Evolutionary conservation across 2,113 vertebrate species (phyloP), one percentile per base, ranked within the genome.

Genomic region (Burhinus oedicnemus): DNA sequence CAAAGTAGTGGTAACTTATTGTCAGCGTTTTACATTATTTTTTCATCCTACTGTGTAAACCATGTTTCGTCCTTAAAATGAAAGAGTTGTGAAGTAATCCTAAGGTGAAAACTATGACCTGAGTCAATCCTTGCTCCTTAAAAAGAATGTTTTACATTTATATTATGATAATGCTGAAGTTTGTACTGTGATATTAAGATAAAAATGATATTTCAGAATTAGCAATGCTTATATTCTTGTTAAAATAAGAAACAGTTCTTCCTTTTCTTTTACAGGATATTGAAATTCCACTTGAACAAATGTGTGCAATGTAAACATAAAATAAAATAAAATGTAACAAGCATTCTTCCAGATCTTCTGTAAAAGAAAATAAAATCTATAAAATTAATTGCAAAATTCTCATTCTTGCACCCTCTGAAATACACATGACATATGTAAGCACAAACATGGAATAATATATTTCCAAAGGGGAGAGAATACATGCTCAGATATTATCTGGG

Each of bases 381-480:
- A 49, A 72, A 83, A 90, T 82, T 34, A 54, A 92, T 38, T 27
- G 44, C n/a, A 54, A 58, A 71, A 42, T 85, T 74, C 23, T 84
- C 22, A 38, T 79, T 92, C 71, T 69, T 65, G 13, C 64, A 88
- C 11, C 21, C 58, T 68, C 18, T 72, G 62, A 84, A 93, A 78
- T 86, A 87, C 38, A 90, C 77, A 55, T 92, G 72, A 87, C 87
- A 78, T 78, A 79, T 25, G 60, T 66, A 87, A 91, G 90, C 60
- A 96, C 54, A 92, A 74, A 80, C 84, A 78, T 12, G 69, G 92
- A 93, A 54, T n/a, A 49, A 78, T 36, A 64, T 44, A 89, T 68
- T 97, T 93, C 91, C 70, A 88, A 86, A 93, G 62, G 51, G 68
- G 52, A 97, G 65, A 91, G 64, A 93, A 96, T 75, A 90, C 70